These are phyloP conservation scores for Dolichopus griseipennis DNA, from an alignment of 2,888 invertebrate genomes.

Conservation along the genomic window DNA sequence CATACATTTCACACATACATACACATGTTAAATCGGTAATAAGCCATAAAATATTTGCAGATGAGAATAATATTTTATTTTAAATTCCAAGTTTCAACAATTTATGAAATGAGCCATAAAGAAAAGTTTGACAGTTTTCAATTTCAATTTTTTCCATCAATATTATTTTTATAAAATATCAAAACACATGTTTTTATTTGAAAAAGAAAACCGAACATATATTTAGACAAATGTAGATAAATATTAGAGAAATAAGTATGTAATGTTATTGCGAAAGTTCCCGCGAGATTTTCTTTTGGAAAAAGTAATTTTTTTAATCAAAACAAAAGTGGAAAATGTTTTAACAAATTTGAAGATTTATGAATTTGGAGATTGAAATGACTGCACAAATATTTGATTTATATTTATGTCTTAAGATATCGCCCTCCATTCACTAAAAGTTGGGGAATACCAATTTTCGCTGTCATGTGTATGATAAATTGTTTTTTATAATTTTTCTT, in stretches of 20 bases:
- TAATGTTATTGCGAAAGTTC: not conserved
- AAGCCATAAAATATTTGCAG: no score
- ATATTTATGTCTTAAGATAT: no score
- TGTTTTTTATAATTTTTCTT: not conserved
- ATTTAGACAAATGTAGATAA: no score
- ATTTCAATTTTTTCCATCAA: not conserved
- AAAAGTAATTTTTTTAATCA: no score
- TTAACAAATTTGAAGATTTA: not conserved
- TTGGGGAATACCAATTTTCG: not conserved
- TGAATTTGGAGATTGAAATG: not conserved
- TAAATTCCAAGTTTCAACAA: not conserved
- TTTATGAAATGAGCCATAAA: not conserved
- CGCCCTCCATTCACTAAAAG: not conserved
- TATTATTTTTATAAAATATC: not conserved
- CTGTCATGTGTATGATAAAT: not conserved
- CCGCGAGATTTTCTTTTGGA: not conserved
- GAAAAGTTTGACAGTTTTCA: constrained; percentile 1
- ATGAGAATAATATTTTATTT: not conserved
- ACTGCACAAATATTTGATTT: not conserved
- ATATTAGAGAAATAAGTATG: not conserved
- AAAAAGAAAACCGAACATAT: no score
- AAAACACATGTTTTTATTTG: no score
- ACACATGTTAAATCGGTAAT: no score
- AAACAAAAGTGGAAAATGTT: no score
- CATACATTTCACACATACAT: no score